Evolutionary conservation across 2,113 vertebrate species (phyloP).

Genomic region (Neodon shergylaensis): DNA sequence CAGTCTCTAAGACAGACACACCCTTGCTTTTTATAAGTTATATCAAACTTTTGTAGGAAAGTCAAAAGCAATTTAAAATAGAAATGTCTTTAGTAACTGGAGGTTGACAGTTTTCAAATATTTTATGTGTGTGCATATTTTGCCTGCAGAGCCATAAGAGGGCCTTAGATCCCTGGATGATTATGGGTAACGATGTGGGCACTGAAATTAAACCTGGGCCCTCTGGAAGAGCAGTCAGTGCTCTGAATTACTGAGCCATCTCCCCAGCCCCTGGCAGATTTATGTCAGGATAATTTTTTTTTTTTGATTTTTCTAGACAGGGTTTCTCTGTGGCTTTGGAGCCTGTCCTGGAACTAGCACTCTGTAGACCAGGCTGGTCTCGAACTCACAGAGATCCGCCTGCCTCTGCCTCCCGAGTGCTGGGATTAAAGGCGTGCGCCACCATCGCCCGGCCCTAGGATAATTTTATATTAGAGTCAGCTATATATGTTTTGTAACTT

Average conservation of each 20-base stretch:
- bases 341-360: no score
- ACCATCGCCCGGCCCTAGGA: no score
- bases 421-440: no score
- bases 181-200: neutral
- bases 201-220: neutral
- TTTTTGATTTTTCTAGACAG: no score
- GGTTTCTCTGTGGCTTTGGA: no score
- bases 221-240: neutral
- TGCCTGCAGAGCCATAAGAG: neutral
- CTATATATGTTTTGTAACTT: conserved; percentile 32
- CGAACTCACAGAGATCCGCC: no score
- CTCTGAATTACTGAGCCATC: neutral
- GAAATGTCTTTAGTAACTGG: conserved; percentile 32
- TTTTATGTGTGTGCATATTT: neutral
- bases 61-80: conserved; percentile 9
- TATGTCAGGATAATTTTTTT: conserved; percentile 8
- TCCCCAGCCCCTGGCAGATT: neutral
- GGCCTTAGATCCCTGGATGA: neutral
- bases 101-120: neutral
- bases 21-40: conserved; percentile 28
- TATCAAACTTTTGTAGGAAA: neutral
- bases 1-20: neutral
- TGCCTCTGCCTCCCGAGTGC: no score
- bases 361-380: no score
- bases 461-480: neutral